Base-by-base conservation (phyloP, 2,797 vertebrate genomes). In the Diglossa cyanea region DNA sequence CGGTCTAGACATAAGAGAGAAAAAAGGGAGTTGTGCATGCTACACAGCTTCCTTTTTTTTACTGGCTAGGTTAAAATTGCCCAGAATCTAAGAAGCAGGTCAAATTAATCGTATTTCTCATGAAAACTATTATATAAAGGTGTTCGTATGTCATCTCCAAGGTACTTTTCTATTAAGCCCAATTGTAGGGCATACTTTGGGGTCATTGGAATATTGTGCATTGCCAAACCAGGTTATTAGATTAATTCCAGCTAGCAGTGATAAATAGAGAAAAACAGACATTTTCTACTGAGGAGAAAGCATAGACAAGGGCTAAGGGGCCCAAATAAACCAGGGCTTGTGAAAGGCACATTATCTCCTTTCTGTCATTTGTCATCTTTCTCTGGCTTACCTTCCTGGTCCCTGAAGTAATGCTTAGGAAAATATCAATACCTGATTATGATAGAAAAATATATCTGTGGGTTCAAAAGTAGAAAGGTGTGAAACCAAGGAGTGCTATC, bases 311-410 rank as follows among this genome's bases (percentile, higher is more conserved):
- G 11, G 31, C 26, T 42, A 3, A 53, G 21, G 21, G 7, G 4
- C 3, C 53, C 57, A 86, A 45, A 76, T 9, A 67, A 18, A 24
- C 11, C 4, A 10, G 10, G 1, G 7, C 7, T 87, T 75, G 4
- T 47, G 51, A 88, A 62, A 7, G 11, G 3, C 31, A 40, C 0
- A 0, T 55, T 66, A 45, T 23, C 4, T 91, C 23, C 13, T 39
- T 40, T 68, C 12, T 17, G 3, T 58, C 28, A 21, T 42, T 13
- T 10, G 8, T 15, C 8, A 14, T 71, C 7, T 67, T 75, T 62
- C 24, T 75, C 19, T 67, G 12, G 4, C 10, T 91, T 3, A 42
- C 5, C 25, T 71, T 76, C 7, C 25, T 45, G 24, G 25, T 21
- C 63, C 31, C 9, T 50, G 40, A 82, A 17, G 6, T 40, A 23